These are phyloP conservation scores for Tetragonisca angustula DNA, from an alignment of 2,888 invertebrate species.

Conservation along the genomic window DNA sequence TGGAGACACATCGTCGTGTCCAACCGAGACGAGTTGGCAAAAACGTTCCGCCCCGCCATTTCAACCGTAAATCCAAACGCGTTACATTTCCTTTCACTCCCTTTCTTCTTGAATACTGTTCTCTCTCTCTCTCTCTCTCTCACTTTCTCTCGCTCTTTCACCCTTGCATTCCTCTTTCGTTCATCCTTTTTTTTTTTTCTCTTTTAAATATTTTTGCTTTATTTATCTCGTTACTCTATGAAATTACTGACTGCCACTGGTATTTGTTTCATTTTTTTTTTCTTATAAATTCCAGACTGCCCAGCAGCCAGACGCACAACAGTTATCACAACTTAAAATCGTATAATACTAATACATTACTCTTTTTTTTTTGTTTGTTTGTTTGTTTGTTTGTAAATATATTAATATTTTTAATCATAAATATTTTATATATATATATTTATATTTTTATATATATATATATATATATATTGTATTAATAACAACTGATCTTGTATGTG, in stretches of 20 bases:
- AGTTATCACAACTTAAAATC: conserved; percentile 80
- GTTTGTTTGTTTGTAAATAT: conserved; percentile 74
- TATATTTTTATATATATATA: conserved; percentile 55
- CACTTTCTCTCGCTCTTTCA: not conserved
- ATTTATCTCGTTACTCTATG: conserved; percentile 68
- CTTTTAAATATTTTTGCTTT: conserved; percentile 10
- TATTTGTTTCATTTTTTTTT: conserved; percentile 53
- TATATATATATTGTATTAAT: conserved; percentile 75
- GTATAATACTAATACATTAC: conserved; percentile 79
- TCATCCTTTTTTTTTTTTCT: conserved; percentile 22
- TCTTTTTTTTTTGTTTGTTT: conserved; percentile 18
- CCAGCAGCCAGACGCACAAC: conserved; percentile 81
- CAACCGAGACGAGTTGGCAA: conserved; percentile 72
- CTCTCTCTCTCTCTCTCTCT: not conserved
- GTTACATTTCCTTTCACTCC: conserved; percentile 58
- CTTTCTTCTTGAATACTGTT: conserved; percentile 24
- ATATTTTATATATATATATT: conserved; percentile 81
- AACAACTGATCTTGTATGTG: conserved; percentile 76
- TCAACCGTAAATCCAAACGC: conserved; percentile 58
- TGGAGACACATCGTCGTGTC: not conserved
- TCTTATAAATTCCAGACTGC: conserved; percentile 80
- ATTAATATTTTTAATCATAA: conserved; percentile 82
- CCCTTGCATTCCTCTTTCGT: not conserved
- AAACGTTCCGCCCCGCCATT: conserved; percentile 57
- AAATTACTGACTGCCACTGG: conserved; percentile 79